phyloP scores from a whole-genome alignment of 2,113 vertebrate genomes.

The Cromileptes altivelis region DNA sequence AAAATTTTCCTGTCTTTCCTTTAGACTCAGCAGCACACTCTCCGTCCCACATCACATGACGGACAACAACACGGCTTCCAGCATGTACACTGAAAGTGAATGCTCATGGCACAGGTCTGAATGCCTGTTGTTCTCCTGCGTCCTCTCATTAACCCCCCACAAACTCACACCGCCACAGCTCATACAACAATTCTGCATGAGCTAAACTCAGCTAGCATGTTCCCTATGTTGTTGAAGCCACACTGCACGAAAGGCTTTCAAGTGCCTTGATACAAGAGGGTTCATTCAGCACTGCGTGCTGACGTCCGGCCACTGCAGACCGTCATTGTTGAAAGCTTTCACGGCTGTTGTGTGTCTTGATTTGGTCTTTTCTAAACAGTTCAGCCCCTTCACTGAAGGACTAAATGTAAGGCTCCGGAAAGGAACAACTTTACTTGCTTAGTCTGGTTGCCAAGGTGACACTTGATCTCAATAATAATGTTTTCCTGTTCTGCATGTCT shows the following conservation, averaged over 20 bases:
- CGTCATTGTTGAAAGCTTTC: conserved; percentile 48
- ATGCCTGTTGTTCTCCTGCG: conserved; percentile 47
- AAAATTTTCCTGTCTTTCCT: conserved; percentile 1
- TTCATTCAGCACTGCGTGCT: conserved; percentile 64
- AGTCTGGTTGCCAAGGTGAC: conserved; percentile 43
- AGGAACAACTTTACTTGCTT: conserved; percentile 11
- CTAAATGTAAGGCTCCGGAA: conserved; percentile 59
- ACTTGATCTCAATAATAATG: conserved; percentile 30
- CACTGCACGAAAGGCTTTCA: conserved; percentile 52
- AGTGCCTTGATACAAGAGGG: conserved; percentile 47
- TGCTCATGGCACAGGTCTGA: conserved; percentile 17
- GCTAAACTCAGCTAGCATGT: conserved; percentile 61
- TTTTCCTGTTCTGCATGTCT: conserved; percentile 31
- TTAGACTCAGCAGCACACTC: conserved; percentile 3
- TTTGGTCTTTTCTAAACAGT: conserved; percentile 45
- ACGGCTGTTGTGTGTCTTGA: conserved; percentile 22
- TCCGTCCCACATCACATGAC: conserved; percentile 17
- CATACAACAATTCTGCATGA: conserved; percentile 41
- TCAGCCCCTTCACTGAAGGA: not conserved
- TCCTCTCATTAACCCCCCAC: not conserved
- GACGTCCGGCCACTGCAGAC: conserved; percentile 41
- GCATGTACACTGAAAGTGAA: conserved; percentile 25
- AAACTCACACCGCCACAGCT: not conserved
- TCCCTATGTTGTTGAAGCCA: conserved; percentile 61
- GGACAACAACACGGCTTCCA: conserved; percentile 41